Evolutionary conservation across 2,797 vertebrate species (phyloP).

Genomic region (Podarcis siculus): DNA sequence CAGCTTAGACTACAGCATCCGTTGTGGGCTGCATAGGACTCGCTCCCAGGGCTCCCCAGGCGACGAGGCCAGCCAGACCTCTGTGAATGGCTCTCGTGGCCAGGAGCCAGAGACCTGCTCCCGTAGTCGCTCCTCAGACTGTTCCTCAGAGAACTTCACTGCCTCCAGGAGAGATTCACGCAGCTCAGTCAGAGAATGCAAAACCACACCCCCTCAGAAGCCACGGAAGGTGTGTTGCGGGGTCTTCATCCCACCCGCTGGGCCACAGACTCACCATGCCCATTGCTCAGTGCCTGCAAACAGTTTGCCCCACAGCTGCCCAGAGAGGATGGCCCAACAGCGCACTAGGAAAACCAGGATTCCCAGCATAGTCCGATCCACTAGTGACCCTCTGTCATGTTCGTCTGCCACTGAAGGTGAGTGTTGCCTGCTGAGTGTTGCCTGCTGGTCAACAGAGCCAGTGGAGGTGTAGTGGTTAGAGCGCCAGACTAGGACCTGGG

Average conservation of each 20-base stretch:
- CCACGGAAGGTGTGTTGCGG: slow-evolving; percentile 86
- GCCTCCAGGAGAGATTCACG: slow-evolving; percentile 66
- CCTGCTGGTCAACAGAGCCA: too few species aligned
- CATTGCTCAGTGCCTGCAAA: slow-evolving; percentile 73
- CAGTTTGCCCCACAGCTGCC: slow-evolving; percentile 39
- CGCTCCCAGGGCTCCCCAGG: slow-evolving; percentile 66
- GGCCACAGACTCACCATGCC: slow-evolving; percentile 75
- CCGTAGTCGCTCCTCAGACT: slow-evolving; percentile 74
- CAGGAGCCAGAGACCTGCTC: slow-evolving; percentile 74
- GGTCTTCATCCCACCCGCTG: slow-evolving; percentile 80
- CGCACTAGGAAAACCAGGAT: slow-evolving; percentile 73
- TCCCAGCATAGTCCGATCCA: slow-evolving; percentile 89
- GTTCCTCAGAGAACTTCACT: slow-evolving; percentile 82
- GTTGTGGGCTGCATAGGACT: slow-evolving; percentile 67
- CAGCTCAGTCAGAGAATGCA: slow-evolving; percentile 42
- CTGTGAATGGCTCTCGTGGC: slow-evolving; percentile 62
- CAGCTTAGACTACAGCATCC: slow-evolving; percentile 78
- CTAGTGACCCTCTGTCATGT: slow-evolving; percentile 92
- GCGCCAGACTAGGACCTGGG: too few species aligned
- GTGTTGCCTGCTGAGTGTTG: slow-evolving; percentile 36
- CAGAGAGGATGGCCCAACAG: slow-evolving; percentile 70
- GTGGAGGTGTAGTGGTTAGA: too few species aligned
- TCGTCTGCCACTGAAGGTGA: slow-evolving; percentile 83
- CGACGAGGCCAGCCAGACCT: slow-evolving; percentile 73
- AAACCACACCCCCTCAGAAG: slow-evolving; percentile 71